Conservation (phyloP, 1,140 invertebrate genomes). For the Drosophila biarmipes region DNA sequence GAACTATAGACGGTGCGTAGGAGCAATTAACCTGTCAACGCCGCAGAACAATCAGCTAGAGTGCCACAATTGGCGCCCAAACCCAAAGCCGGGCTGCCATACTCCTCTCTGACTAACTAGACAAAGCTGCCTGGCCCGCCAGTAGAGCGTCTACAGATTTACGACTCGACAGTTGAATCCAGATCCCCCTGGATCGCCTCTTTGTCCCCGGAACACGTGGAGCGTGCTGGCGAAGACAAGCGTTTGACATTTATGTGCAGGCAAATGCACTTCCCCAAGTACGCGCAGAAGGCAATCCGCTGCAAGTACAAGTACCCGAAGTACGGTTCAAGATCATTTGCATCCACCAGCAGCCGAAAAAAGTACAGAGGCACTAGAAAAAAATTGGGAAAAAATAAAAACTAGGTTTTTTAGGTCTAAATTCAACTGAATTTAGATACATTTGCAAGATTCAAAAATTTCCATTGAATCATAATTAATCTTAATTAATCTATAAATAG, state of each 20-base stretch:
- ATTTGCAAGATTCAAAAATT: too few species aligned
- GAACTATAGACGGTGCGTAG: neutral
- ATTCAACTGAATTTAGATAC: too few species aligned
- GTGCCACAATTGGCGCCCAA: conserved; percentile 53
- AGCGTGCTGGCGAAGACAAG: conserved; percentile 75
- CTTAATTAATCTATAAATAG: too few species aligned
- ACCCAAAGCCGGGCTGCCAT: conserved; percentile 21
- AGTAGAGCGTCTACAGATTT: conserved; percentile 68
- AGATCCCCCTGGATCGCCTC: neutral
- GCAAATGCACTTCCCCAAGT: conserved; percentile 68
- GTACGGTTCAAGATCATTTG: conserved; percentile 76
- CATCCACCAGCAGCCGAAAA: conserved; percentile 46
- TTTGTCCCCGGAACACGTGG: conserved; percentile 33
- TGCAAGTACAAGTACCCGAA: conserved; percentile 44
- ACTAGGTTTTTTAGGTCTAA: too few species aligned
- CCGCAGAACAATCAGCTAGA: conserved; percentile 65
- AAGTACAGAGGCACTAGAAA: conserved; percentile 16
- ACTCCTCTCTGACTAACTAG: conserved; percentile 47
- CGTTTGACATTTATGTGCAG: conserved; percentile 79
- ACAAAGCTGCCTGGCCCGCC: conserved; percentile 11
- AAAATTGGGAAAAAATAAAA: too few species aligned
- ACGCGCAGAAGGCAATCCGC: conserved; percentile 35
- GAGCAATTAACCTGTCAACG: conserved; percentile 74
- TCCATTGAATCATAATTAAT: too few species aligned
- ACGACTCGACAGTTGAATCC: conserved; percentile 41